phyloP scores from a whole-genome alignment of 2,113 vertebrate species.

The Gobio gobio region DNA sequence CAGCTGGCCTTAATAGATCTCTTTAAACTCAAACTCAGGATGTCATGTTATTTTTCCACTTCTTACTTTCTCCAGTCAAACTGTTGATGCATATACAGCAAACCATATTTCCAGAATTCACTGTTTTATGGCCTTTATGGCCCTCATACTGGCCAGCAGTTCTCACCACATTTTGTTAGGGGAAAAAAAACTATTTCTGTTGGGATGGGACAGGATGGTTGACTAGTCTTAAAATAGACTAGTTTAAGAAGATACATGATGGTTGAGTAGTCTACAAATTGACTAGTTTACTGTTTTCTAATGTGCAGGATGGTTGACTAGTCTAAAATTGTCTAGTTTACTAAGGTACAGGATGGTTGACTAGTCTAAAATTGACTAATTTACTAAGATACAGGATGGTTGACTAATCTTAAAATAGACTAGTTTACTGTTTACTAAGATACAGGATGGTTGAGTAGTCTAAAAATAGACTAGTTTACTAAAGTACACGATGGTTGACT shows the following conservation, averaged over 20 bases:
- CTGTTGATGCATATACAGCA: conserved; percentile 41
- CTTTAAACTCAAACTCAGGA: conserved; percentile 44
- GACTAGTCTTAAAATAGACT: background rate
- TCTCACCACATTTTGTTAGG: background rate
- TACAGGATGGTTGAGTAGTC: no score
- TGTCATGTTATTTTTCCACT: conserved; percentile 51
- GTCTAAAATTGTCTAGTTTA: no score
- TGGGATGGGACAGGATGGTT: background rate
- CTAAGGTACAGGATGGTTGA: no score
- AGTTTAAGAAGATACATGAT: no score
- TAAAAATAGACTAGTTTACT: background rate
- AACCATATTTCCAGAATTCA: conserved; percentile 54
- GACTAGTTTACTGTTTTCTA: no score
- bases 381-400: no score
- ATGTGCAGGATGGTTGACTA: no score
- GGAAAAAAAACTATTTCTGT: background rate
- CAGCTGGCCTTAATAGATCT: conserved; percentile 45
- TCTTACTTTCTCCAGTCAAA: conserved; percentile 20
- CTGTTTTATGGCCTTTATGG: conserved; percentile 43
- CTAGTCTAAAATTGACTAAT: no score
- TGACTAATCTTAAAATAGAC: no score
- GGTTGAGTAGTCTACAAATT: no score
- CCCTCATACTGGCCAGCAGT: background rate
- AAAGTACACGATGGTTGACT: no score
- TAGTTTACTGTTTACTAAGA: no score